A percentile compares a stretch with the other conserved stretches of the same genome.
Conservation (phyloP, 2,888 invertebrate genomes). For the Tipula helvola region DNA sequence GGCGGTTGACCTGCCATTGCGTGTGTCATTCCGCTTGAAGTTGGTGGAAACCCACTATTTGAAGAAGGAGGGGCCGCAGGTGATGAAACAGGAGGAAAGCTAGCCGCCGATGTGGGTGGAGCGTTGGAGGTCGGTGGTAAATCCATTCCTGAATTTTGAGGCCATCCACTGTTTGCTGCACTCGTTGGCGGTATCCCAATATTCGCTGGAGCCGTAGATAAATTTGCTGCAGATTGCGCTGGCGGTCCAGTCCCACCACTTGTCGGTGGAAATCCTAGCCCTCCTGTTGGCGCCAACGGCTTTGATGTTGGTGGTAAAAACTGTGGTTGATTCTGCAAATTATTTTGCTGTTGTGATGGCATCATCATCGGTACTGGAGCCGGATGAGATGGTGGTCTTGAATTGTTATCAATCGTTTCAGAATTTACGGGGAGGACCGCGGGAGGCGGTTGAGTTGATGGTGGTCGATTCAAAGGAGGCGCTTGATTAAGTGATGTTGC, state of each 20-base stretch:
- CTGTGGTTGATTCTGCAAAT: not conserved
- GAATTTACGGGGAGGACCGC: not conserved
- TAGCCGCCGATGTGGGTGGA: not conserved
- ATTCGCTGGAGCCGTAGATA: not conserved
- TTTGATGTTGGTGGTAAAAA: constrained; percentile 4
- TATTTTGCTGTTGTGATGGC: not conserved
- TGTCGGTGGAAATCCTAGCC: not conserved
- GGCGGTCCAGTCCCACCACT: not conserved
- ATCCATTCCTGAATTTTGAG: not conserved
- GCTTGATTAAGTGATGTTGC: constrained; percentile 16
- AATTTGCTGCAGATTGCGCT: not conserved
- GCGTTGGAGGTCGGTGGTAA: not conserved
- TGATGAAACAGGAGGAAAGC: not conserved
- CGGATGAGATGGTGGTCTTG: constrained; percentile 17
- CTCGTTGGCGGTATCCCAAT: not conserved
- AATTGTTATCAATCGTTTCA: constrained; percentile 13
- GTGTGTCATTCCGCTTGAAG: not conserved
- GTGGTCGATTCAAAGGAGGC: constrained; percentile 15
- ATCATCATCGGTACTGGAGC: not conserved
- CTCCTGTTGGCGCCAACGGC: not conserved
- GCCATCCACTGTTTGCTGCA: not conserved
- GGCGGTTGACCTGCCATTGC: not conserved
- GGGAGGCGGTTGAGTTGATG: constrained; percentile 13
- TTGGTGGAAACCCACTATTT: not conserved
- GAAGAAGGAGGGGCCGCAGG: not conserved